Percentiles rank a stretch among this genome's conserved stretches.
Conservation (phyloP, 1,140 invertebrate genomes). For the Plectrocnemia conspersa region DNA sequence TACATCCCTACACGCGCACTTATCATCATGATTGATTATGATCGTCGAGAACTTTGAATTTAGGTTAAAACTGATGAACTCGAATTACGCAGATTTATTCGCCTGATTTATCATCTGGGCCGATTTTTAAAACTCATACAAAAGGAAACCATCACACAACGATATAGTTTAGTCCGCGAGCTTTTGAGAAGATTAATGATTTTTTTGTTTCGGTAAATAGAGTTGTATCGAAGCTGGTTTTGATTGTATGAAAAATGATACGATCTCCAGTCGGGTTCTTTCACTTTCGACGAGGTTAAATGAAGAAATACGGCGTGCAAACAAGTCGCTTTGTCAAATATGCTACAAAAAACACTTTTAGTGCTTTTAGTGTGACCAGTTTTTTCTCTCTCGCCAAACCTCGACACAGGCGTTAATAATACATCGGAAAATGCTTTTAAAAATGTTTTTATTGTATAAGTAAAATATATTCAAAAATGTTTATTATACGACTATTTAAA, state of each 20-base stretch:
- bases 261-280: background rate
- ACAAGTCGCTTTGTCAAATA: conserved; percentile 6
- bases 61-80: background rate
- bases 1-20: background rate
- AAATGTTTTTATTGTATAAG: background rate
- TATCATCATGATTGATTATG: conserved; percentile 14
- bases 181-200: too few species aligned
- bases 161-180: too few species aligned
- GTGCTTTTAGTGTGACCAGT: conserved; percentile 7
- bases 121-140: too few species aligned
- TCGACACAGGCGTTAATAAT: background rate
- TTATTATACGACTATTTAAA: too few species aligned
- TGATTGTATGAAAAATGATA: too few species aligned
- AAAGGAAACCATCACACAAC: too few species aligned
- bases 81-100: conserved; percentile 3
- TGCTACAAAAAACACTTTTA: background rate
- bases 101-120: background rate
- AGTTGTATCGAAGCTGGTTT: too few species aligned
- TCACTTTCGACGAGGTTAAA: background rate
- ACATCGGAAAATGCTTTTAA: background rate
- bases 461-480: too few species aligned
- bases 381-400: background rate
- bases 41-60: conserved; percentile 6
- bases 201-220: too few species aligned
- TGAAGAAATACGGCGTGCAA: conserved; percentile 3